Conservation (phyloP, 2,113 vertebrate species). For the Callipepla squamata region DNA sequence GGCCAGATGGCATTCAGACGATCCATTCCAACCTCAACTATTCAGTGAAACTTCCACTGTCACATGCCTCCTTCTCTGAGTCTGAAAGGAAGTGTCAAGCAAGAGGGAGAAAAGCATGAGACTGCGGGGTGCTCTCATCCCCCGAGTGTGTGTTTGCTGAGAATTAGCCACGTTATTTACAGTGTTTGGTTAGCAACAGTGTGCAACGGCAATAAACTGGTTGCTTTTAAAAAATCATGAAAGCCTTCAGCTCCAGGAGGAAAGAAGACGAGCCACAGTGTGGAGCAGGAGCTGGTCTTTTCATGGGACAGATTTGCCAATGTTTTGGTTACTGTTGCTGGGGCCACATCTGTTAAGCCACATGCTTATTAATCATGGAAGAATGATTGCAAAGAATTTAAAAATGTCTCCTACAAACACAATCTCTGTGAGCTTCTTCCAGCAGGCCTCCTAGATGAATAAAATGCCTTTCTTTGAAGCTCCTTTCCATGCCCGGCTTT, state of each 20-base stretch:
- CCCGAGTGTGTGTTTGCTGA: rapidly evolving
- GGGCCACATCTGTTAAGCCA: neutral
- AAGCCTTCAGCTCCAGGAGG: neutral
- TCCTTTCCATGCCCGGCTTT: neutral
- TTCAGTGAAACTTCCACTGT: neutral
- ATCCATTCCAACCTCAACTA: neutral
- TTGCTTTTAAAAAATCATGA: neutral
- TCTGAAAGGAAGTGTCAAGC: neutral
- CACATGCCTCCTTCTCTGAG: rapidly evolving
- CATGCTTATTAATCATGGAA: neutral
- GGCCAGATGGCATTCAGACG: neutral
- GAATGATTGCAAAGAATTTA: neutral
- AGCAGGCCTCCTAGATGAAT: neutral
- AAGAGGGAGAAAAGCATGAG: neutral
- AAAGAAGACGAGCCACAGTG: neutral
- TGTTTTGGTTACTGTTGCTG: constrained; percentile 3
- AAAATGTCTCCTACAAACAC: neutral
- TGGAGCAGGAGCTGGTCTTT: neutral
- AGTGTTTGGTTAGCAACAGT: constrained; percentile 8
- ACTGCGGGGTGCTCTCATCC: neutral
- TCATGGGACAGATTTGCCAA: neutral
- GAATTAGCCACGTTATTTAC: neutral
- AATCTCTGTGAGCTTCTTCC: neutral
- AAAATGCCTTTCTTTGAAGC: neutral
- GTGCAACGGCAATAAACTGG: neutral